Conservation (phyloP, 2,888 invertebrate species). For the Lasioglossum calceatum region DNA sequence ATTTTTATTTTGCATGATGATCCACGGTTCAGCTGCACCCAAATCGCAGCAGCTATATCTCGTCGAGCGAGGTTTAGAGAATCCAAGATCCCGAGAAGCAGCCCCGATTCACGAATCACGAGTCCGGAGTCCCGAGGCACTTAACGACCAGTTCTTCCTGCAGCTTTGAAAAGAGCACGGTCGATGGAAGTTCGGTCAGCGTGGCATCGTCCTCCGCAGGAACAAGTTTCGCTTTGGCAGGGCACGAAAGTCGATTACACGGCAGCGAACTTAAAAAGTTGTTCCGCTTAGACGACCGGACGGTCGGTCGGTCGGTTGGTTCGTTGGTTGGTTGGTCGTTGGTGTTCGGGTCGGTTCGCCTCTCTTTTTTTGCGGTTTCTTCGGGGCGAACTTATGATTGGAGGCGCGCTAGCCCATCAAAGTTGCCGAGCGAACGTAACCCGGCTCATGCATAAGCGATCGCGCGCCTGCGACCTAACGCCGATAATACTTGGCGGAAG, state of each 20-base stretch:
- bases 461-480: slow-evolving; percentile 40
- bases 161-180: not conserved
- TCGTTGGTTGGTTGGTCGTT: not conserved
- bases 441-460: slow-evolving; percentile 55
- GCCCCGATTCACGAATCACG: not conserved
- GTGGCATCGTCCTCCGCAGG: not conserved
- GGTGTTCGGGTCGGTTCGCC: not conserved
- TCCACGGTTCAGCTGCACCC: no score
- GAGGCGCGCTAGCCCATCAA: slow-evolving; percentile 40
- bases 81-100: not conserved
- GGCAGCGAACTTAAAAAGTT: slow-evolving; percentile 41
- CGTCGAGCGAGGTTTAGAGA: not conserved
- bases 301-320: slow-evolving; percentile 10
- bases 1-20: no score
- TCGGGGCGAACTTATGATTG: slow-evolving; percentile 38
- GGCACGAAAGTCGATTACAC: slow-evolving; percentile 48
- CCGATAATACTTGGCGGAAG: slow-evolving; percentile 29
- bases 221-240: not conserved
- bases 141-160: slow-evolving; percentile 6
- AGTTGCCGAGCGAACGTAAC: slow-evolving; percentile 46
- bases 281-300: slow-evolving; percentile 33
- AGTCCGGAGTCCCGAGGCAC: not conserved
- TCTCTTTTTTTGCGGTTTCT: not conserved
- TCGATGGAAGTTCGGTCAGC: slow-evolving; percentile 11
- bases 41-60: not conserved